Conservation (phyloP, 2,113 vertebrate species). For the Megaceryle torquata region DNA sequence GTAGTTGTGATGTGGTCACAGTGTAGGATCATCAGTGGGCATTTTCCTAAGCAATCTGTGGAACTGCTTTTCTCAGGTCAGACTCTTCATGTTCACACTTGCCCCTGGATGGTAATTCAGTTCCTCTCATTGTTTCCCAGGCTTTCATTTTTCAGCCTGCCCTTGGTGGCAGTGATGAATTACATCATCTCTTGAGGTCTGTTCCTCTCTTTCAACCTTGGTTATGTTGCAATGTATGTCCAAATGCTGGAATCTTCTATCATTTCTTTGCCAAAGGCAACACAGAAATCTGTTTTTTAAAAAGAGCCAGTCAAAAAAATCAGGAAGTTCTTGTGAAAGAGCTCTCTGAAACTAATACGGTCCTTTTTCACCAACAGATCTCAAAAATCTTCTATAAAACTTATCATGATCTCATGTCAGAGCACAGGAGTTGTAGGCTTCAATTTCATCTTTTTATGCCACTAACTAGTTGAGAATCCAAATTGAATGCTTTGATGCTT, state of each 20-base stretch:
- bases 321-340: neutral
- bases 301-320: neutral
- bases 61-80: neutral
- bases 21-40: neutral
- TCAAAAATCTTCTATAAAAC: neutral
- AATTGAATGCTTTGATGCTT: neutral
- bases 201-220: neutral
- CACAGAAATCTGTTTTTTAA: neutral
- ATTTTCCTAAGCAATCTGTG: neutral
- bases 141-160: neutral
- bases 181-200: neutral
- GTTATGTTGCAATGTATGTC: neutral
- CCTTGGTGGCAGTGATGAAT: neutral
- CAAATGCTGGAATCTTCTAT: neutral
- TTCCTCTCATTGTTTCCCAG: neutral
- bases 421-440: neutral
- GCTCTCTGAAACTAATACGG: neutral
- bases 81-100: neutral
- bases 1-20: neutral
- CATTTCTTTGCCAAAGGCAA: neutral
- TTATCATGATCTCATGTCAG: neutral
- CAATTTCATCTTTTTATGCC: neutral
- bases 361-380: neutral
- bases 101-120: neutral
- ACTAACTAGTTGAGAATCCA: fast-evolving